Evolutionary conservation across 2,113 vertebrate genomes (phyloP).

Genomic region (Lycocorax pyrrhopterus): DNA sequence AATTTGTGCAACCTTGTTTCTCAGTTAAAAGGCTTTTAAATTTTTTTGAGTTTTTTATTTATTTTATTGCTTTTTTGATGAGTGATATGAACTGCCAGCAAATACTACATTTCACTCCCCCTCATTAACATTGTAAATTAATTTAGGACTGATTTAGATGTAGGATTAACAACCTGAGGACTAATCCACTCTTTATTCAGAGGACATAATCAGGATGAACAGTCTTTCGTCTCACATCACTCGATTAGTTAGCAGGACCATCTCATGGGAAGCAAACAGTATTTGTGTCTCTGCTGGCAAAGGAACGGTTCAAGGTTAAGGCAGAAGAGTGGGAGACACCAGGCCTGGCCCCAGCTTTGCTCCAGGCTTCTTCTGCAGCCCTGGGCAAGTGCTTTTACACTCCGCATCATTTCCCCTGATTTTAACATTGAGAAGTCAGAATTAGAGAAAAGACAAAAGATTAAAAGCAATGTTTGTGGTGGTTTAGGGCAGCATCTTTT

Average conservation of each 20-base stretch:
- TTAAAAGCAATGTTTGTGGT: background rate
- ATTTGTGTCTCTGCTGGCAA: background rate
- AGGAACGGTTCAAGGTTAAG: background rate
- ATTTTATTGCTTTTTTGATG: background rate
- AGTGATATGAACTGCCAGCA: background rate
- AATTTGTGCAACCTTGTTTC: background rate
- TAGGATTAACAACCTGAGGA: constrained; percentile 26
- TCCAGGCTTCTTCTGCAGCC: background rate
- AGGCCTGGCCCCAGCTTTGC: background rate
- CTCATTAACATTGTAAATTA: constrained; percentile 26
- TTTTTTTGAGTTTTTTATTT: background rate
- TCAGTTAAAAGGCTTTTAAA: background rate
- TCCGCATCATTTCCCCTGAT: background rate
- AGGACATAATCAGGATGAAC: background rate
- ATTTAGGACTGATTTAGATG: constrained; percentile 42
- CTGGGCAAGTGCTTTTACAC: background rate
- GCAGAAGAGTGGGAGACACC: background rate
- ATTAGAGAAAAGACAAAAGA: background rate
- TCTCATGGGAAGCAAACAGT: background rate
- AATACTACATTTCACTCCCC: background rate
- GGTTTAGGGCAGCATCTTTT: background rate
- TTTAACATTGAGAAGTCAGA: background rate
- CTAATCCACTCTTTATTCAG: constrained; percentile 5
- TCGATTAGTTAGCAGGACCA: background rate
- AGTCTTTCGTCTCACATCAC: background rate